Percentiles rank a stretch among this genome's conserved stretches.
Conservation (phyloP, 2,113 vertebrate genomes). For the Ardeotis arabs region DNA sequence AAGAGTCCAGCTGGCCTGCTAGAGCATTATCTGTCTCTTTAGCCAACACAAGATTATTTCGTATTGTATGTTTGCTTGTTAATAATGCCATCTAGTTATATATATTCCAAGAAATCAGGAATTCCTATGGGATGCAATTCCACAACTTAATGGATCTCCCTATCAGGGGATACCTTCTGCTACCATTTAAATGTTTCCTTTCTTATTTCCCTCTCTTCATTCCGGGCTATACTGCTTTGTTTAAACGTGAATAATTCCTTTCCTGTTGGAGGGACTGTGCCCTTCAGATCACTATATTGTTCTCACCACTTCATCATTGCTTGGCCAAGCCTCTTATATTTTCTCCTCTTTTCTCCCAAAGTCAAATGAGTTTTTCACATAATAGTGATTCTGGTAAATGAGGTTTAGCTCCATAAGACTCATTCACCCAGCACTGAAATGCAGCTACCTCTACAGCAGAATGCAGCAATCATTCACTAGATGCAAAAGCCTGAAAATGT, state of each 20-base stretch:
- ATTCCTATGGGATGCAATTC: constrained; percentile 33
- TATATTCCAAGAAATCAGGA: constrained; percentile 29
- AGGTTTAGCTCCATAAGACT: constrained; percentile 34
- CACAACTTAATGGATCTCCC: constrained; percentile 32
- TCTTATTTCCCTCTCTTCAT: constrained; percentile 36
- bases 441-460: constrained; percentile 9
- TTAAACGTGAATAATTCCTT: constrained; percentile 44
- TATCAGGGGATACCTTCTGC: constrained; percentile 51
- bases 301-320: constrained; percentile 16
- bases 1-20: background rate
- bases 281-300: constrained; percentile 50
- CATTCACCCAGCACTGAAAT: constrained; percentile 42
- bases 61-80: constrained; percentile 10
- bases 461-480: background rate
- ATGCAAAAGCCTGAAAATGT: constrained; percentile 13
- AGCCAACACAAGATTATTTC: constrained; percentile 27
- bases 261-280: constrained; percentile 8
- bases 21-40: constrained; percentile 18
- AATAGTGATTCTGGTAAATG: constrained; percentile 53
- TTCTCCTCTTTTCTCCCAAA: constrained; percentile 56
- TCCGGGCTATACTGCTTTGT: constrained; percentile 31
- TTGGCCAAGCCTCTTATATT: constrained; percentile 40
- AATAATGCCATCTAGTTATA: constrained; percentile 1
- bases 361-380: constrained; percentile 52
- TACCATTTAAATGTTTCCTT: constrained; percentile 36